Conservation (phyloP, 2,888 invertebrate genomes). For the Gari tellinella region DNA sequence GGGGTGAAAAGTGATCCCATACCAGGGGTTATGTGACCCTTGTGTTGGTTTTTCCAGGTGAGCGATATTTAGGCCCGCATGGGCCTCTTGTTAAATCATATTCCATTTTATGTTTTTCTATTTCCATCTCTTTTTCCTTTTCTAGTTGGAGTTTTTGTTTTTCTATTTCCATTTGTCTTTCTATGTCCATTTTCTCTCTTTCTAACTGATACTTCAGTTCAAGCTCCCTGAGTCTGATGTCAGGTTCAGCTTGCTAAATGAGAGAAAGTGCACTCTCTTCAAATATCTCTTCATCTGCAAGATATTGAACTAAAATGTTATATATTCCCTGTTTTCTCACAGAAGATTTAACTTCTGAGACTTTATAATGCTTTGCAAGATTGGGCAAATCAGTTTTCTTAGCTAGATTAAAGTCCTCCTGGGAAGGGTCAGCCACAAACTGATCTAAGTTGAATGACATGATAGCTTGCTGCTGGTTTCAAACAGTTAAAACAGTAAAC, state of each 20-base stretch:
- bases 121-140: neutral
- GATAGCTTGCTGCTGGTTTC: conserved; percentile 2
- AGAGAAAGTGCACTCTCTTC: neutral
- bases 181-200: neutral
- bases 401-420: neutral
- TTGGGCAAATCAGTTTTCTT: neutral
- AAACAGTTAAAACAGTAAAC: neutral
- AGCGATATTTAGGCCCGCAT: too few relatives aligned
- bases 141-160: too few relatives aligned
- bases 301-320: neutral
- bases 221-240: neutral
- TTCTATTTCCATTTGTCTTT: neutral
- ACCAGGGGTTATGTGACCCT: too few relatives aligned
- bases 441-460: neutral
- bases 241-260: neutral
- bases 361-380: neutral
- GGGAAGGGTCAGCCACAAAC: neutral
- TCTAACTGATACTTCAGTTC: too few relatives aligned
- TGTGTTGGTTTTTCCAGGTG: too few relatives aligned
- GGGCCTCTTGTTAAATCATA: too few relatives aligned
- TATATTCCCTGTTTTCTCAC: neutral
- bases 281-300: conserved; percentile 1
- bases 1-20: too few relatives aligned
- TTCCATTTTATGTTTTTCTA: neutral
- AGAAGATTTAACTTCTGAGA: conserved; percentile 1